phyloP scores from a whole-genome alignment of 2,888 invertebrate species.

The Folsomia manolachei region DNA sequence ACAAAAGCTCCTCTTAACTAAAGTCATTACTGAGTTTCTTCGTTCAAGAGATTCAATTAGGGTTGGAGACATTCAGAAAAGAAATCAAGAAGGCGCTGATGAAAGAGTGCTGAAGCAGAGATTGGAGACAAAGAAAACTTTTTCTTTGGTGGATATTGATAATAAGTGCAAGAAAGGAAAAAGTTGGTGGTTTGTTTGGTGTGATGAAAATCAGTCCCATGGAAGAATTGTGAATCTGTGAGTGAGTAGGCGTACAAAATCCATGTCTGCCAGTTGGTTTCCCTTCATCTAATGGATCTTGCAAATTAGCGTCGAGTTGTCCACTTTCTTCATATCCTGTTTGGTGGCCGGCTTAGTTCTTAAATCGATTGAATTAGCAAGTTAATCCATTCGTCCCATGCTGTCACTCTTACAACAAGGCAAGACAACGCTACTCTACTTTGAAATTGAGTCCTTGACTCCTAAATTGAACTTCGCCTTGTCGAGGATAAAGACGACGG shows the following conservation, averaged over 20 bases:
- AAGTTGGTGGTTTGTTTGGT: neutral
- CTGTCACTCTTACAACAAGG: neutral
- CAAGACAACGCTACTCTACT: neutral
- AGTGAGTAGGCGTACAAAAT: neutral
- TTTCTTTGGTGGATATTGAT: neutral
- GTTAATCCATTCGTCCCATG: neutral
- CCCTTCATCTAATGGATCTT: constrained; percentile 5
- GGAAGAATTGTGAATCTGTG: neutral
- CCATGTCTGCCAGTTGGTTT: neutral
- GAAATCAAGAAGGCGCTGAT: neutral
- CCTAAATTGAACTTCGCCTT: neutral
- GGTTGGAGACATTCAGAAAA: neutral
- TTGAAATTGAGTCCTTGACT: neutral
- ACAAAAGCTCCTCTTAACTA: too few relatives aligned
- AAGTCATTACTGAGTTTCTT: too few relatives aligned
- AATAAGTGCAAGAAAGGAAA: neutral
- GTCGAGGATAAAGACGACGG: neutral
- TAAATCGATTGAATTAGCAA: constrained; percentile 7
- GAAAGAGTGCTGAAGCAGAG: neutral
- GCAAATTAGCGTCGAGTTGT: neutral
- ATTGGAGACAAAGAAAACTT: neutral
- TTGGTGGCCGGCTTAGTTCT: neutral
- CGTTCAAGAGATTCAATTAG: neutral
- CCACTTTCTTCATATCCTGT: neutral
- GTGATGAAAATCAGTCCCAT: neutral